Evolutionary conservation across 1,140 invertebrate genomes (phyloP).

Genomic region (Aphidius ervi): DNA sequence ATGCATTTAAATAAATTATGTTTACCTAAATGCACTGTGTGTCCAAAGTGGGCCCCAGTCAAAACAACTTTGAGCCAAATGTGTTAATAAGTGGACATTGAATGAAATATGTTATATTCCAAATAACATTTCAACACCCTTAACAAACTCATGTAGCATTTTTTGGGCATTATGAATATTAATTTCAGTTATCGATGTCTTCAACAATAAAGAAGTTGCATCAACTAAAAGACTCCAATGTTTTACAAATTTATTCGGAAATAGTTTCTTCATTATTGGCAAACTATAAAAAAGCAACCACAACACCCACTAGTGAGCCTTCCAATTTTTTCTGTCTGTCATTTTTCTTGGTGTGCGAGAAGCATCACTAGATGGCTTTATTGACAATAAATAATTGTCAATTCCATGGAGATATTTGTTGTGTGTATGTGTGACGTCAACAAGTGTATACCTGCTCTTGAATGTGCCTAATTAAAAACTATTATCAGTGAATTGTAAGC

Average conservation of each 20-base stretch:
- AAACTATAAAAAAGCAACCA: constrained; percentile 33
- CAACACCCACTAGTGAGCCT: constrained; percentile 34
- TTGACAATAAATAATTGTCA: too few species aligned
- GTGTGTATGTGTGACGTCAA: too few species aligned
- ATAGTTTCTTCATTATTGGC: constrained; percentile 22
- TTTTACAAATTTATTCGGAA: constrained; percentile 28
- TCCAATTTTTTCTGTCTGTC: constrained; percentile 34
- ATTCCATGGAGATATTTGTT: too few species aligned
- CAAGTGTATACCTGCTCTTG: too few species aligned
- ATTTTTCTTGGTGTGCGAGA: too few species aligned
- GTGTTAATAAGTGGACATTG: neutral
- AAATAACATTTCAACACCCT: constrained; percentile 26
- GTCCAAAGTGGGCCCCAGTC: constrained; percentile 1
- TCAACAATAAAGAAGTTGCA: constrained; percentile 25
- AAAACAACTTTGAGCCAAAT: neutral
- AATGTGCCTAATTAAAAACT: too few species aligned
- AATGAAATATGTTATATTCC: constrained; percentile 9
- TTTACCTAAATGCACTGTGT: constrained; percentile 1
- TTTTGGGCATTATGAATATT: constrained; percentile 22
- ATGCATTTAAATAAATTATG: too few species aligned
- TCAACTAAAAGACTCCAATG: constrained; percentile 33
- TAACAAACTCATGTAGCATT: constrained; percentile 29
- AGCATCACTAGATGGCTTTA: too few species aligned
- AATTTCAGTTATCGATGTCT: constrained; percentile 21
- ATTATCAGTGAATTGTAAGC: too few species aligned